These are phyloP conservation scores for Carapus acus DNA, from an alignment of 2,797 vertebrate species.

Conservation along the genomic window DNA sequence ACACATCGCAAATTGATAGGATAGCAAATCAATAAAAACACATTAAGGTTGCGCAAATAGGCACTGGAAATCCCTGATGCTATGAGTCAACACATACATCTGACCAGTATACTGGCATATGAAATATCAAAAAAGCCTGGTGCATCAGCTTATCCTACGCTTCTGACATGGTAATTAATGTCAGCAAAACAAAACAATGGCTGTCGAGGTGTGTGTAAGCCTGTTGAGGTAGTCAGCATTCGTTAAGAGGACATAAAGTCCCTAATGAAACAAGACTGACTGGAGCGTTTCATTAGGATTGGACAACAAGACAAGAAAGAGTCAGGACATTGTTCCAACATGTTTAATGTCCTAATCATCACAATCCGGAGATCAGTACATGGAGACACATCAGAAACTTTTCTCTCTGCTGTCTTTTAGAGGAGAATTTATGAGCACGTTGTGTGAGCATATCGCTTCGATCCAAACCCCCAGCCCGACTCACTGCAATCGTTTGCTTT, in stretches of 20 bases:
- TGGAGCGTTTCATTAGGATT: constrained; percentile 40
- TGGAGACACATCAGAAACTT: constrained; percentile 28
- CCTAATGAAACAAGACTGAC: constrained; percentile 46
- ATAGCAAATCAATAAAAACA: too few species aligned
- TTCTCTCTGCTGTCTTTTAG: constrained; percentile 15
- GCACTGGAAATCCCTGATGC: too few species aligned
- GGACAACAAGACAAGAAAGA: constrained; percentile 32
- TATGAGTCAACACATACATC: too few species aligned
- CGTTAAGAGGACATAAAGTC: constrained; percentile 50
- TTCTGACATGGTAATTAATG: constrained; percentile 23
- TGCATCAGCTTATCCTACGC: constrained; percentile 2
- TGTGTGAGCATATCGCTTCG: constrained; percentile 33
- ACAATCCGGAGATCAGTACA: constrained; percentile 28
- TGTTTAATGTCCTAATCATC: constrained; percentile 56
- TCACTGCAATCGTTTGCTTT: constrained; percentile 5
- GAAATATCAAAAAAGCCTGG: too few species aligned
- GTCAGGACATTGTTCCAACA: constrained; percentile 23
- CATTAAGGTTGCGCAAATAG: too few species aligned
- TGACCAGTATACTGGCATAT: too few species aligned
- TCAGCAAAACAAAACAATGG: constrained; percentile 34
- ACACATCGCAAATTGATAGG: too few species aligned
- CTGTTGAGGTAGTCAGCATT: constrained; percentile 46
- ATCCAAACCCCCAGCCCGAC: too few species aligned
- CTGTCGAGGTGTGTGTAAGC: constrained; percentile 47
- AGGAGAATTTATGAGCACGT: constrained; percentile 22